Percentiles rank a stretch among this genome's conserved stretches.
phyloP scores from a whole-genome alignment of 2,113 vertebrate genomes.

The Crotalus viridis region DNA sequence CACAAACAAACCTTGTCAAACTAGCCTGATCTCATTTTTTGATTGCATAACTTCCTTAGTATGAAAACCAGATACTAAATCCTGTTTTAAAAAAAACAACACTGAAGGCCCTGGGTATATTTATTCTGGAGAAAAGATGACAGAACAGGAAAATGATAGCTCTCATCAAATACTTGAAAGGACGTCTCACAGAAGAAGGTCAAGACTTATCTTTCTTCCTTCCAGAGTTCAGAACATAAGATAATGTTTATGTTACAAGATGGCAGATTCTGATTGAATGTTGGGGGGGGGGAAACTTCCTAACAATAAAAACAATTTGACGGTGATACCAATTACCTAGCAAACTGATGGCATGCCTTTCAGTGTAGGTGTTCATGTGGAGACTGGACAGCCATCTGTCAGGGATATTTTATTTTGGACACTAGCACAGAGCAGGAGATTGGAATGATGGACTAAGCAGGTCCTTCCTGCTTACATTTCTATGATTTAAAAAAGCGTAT shows the following conservation, averaged over 20 bases:
- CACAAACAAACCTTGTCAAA: background rate
- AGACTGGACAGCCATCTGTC: background rate
- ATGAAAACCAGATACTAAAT: background rate
- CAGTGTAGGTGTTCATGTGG: background rate
- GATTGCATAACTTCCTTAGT: background rate
- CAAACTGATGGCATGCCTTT: background rate
- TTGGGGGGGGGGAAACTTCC: background rate
- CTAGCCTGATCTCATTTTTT: background rate
- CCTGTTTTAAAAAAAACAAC: background rate
- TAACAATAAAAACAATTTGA: background rate
- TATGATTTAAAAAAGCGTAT: background rate
- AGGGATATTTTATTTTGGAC: background rate
- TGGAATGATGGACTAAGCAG: background rate
- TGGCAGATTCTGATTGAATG: background rate
- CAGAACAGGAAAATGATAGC: background rate
- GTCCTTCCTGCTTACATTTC: background rate
- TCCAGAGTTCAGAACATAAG: background rate
- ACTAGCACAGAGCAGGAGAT: background rate
- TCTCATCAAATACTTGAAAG: background rate
- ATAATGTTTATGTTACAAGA: background rate
- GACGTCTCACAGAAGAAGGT: background rate
- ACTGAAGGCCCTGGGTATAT: background rate
- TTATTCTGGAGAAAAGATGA: background rate
- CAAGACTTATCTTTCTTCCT: background rate
- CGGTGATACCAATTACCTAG: background rate